Percentiles rank a stretch among this genome's conserved stretches.
Conservation (phyloP, 2,113 vertebrate species). For the Hirundichthys speculiger region DNA sequence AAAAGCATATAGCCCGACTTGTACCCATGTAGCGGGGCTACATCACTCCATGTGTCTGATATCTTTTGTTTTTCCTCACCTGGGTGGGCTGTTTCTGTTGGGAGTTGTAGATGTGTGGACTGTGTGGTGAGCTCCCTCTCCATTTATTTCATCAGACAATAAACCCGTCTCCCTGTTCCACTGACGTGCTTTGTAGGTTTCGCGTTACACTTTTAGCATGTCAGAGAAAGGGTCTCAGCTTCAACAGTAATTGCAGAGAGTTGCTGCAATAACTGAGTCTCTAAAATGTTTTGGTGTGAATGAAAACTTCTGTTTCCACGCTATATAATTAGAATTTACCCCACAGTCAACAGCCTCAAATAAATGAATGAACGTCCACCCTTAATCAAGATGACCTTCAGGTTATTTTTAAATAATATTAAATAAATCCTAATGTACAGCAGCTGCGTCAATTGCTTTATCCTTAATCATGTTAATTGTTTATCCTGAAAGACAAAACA, state of each 20-base stretch:
- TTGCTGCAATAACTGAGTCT: slow-evolving; percentile 34
- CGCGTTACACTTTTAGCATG: slow-evolving; percentile 51
- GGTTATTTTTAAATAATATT: neutral
- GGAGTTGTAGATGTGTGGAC: neutral
- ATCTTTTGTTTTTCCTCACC: neutral
- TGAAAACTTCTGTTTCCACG: slow-evolving; percentile 44
- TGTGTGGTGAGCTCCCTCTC: neutral
- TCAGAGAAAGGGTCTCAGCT: slow-evolving; percentile 48
- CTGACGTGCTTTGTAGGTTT: slow-evolving; percentile 32
- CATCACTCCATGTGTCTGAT: slow-evolving; percentile 29
- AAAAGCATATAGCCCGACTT: slow-evolving; percentile 41
- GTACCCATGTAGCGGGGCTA: slow-evolving; percentile 22
- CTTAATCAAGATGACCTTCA: slow-evolving; percentile 63
- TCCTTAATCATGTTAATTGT: neutral
- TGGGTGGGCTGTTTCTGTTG: slow-evolving; percentile 13
- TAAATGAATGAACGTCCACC: slow-evolving; percentile 57
- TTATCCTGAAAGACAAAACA: slow-evolving; percentile 15
- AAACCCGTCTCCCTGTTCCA: slow-evolving; percentile 11
- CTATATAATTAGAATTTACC: slow-evolving; percentile 55
- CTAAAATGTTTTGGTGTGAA: slow-evolving; percentile 17
- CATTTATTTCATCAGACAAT: slow-evolving; percentile 18
- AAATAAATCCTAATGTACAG: slow-evolving; percentile 15
- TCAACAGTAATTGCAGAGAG: slow-evolving; percentile 41
- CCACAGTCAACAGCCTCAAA: slow-evolving; percentile 37
- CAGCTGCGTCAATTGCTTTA: slow-evolving; percentile 7